Percentiles rank a stretch among this genome's conserved stretches.
Conservation (phyloP, 1,140 invertebrate species). For the Gyrodactylus salaris region DNA sequence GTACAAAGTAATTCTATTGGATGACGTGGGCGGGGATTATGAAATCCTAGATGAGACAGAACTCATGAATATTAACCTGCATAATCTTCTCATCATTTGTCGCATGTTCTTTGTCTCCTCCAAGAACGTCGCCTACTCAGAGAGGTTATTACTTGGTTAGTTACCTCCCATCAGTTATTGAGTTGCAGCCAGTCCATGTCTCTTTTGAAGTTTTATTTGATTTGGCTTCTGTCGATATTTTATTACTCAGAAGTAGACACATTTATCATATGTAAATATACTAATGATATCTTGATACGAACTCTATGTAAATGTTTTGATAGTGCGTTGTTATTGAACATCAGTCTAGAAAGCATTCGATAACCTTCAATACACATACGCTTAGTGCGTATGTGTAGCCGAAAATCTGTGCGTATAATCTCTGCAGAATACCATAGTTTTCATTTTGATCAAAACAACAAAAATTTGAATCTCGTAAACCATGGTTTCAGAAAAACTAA, state of each 20-base stretch:
- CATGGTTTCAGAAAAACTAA: no score
- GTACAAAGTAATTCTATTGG: not conserved
- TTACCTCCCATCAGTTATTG: no score
- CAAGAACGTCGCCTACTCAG: not conserved
- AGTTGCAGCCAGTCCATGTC: no score
- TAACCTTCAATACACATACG: no score
- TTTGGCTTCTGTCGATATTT: no score
- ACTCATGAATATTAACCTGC: not conserved
- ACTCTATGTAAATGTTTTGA: not conserved
- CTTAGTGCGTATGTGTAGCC: no score
- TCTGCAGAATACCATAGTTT: no score
- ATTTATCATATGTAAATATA: not conserved
- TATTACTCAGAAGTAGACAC: not conserved
- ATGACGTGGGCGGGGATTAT: not conserved
- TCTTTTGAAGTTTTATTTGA: no score
- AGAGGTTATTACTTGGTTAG: not conserved
- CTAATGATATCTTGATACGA: not conserved
- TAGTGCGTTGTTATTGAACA: not conserved
- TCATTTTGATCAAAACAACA: no score
- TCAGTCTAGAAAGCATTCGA: no score
- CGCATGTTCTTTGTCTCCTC: not conserved
- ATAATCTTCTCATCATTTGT: not conserved
- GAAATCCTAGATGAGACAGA: not conserved
- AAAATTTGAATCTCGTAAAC: no score
- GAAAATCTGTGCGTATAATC: no score